Base-by-base conservation (phyloP, 2,888 invertebrate genomes). In the Cryptosula pallasiana region DNA sequence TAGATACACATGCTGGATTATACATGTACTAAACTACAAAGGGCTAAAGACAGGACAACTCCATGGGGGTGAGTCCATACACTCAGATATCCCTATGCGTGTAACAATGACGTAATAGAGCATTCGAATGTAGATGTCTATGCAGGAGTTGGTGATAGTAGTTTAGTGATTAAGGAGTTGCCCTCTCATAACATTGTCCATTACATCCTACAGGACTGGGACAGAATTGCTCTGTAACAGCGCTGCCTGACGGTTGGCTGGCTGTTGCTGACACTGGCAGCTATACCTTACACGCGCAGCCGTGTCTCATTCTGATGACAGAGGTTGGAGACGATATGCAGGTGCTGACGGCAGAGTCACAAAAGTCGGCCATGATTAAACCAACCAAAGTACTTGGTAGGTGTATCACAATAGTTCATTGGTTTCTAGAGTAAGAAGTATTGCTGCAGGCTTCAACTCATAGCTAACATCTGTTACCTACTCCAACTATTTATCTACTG, bases 231-330 rank as follows among this genome's bases (percentile, higher is more conserved):
- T 32, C 32, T 32, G n/a, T 63, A 32, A 32, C 63, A 25, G 27
- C 32, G 5, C 20, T 9, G 5, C 27, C 63, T 13, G 16, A 5
- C 5, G 57, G 32, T 9, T 63, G 20, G 32, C 63, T 63, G 32
- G 32, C 63, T n/a, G 13, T 63, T 13, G 63, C 32, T 27, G 63
- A 63, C n/a, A 63, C 63, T 32, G 63, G 63, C 2, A 63, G 34
- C 34, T 63, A 63, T 32, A 34, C 5, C 20, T 13, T 25, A 5
- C 27, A 63, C n/a, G 63, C 63, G 32, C 63, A 63, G n/a, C 63
- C 63, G 2, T 63, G 63, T 34, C 13, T 63, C 34, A 63, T 63
- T 32, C 13, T 27, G 2, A 63, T 63, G 63, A 63, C 32, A 13
- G 32, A 63, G 9, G 2, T 2, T 25, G 27, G 32, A 3, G 34